Conservation (phyloP, 2,797 vertebrate species). For the Denticeps clupeoides region DNA sequence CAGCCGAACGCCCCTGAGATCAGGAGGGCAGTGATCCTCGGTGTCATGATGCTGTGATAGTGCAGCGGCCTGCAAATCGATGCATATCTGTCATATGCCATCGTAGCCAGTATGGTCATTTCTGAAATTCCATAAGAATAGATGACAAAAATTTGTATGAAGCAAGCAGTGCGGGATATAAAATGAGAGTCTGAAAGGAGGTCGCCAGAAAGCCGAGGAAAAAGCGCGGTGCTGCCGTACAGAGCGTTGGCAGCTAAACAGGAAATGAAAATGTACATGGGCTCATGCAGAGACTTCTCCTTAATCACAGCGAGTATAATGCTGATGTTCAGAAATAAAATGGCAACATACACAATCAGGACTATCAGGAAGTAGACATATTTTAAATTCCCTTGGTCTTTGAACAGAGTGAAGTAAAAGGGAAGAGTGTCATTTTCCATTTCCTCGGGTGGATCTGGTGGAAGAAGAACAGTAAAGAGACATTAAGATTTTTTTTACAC, state of each 20-base stretch:
- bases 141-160: constrained; percentile 35
- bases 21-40: constrained; percentile 14
- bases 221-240: constrained; percentile 40
- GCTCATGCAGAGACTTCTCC: constrained; percentile 37
- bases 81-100: constrained; percentile 40
- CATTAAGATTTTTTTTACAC: too few species aligned
- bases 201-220: constrained; percentile 34
- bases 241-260: too few species aligned
- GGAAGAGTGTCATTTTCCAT: constrained; percentile 31
- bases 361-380: constrained; percentile 30
- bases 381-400: constrained; percentile 25
- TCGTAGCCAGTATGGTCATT: constrained; percentile 34
- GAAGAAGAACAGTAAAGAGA: too few species aligned
- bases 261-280: too few species aligned
- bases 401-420: constrained; percentile 39
- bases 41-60: constrained; percentile 37
- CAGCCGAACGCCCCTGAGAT: constrained; percentile 18
- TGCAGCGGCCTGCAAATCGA: constrained; percentile 41
- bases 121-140: constrained; percentile 41
- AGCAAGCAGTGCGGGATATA: constrained; percentile 31
- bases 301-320: constrained; percentile 26
- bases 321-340: constrained; percentile 33
- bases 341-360: constrained; percentile 23
- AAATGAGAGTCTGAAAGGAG: constrained; percentile 33
- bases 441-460: too few species aligned